Percentiles rank a stretch among this genome's conserved stretches.
phyloP scores from a whole-genome alignment of 2,113 vertebrate genomes.

The Danio rerio region DNA sequence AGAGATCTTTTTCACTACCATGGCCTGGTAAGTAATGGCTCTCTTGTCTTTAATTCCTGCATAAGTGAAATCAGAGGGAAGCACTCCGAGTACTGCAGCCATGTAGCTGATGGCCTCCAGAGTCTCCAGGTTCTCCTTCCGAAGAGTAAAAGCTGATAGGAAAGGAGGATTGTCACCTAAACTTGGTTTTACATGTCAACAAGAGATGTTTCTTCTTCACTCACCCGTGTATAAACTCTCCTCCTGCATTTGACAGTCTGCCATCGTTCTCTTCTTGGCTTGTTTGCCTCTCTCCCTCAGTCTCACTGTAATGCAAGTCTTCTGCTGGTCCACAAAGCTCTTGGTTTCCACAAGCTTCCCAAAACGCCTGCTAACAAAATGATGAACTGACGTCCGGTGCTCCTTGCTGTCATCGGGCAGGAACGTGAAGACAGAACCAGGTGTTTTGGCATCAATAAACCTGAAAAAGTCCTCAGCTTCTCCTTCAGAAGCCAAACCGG shows the following conservation, averaged over 20 bases:
- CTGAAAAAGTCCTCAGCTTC: slow-evolving; percentile 88
- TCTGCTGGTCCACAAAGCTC: slow-evolving; percentile 78
- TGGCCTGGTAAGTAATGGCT: slow-evolving; percentile 89
- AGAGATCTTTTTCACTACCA: slow-evolving; percentile 94
- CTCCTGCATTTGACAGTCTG: slow-evolving; percentile 72
- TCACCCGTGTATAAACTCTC: slow-evolving; percentile 84
- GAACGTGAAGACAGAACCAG: slow-evolving; percentile 86
- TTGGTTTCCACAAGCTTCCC: slow-evolving; percentile 94
- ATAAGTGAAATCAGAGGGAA: slow-evolving; percentile 95
- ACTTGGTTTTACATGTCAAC: neutral
- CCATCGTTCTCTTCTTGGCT: slow-evolving; percentile 77
- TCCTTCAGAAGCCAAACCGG: slow-evolving; percentile 83
- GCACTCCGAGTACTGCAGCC: slow-evolving; percentile 85
- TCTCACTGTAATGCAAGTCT: slow-evolving; percentile 82
- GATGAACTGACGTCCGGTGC: slow-evolving; percentile 88
- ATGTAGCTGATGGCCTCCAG: slow-evolving; percentile 89
- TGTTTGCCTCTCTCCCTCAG: slow-evolving; percentile 79
- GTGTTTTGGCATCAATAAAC: slow-evolving; percentile 88
- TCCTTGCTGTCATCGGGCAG: slow-evolving; percentile 83
- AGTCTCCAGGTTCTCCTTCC: slow-evolving; percentile 94
- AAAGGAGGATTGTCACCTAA: neutral
- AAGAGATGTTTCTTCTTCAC: neutral
- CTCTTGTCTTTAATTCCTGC: slow-evolving; percentile 96
- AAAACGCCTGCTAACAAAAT: slow-evolving; percentile 88
- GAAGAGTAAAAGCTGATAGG: slow-evolving; percentile 88